phyloP scores from a whole-genome alignment of 1,140 invertebrate genomes.

The Danaus plexippus region DNA sequence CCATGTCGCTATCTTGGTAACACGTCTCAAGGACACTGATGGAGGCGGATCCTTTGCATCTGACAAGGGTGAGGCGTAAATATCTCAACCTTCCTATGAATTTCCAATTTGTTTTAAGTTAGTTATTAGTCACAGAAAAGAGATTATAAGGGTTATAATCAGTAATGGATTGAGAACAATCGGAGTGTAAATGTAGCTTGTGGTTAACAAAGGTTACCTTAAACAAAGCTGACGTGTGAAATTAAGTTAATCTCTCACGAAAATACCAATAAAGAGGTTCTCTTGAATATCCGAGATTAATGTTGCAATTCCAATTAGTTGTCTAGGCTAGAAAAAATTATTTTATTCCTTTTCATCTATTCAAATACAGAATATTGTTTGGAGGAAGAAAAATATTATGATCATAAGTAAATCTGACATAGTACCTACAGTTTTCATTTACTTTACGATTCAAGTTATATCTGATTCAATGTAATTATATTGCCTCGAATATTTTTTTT shows the following conservation, averaged over 20 bases:
- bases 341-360: no score
- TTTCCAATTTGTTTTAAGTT: conserved; percentile 16
- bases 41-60: conserved; percentile 17
- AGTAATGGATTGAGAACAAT: conserved; percentile 4
- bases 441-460: no score
- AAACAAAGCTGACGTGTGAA: conserved; percentile 45
- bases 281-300: no score
- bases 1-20: conserved; percentile 7
- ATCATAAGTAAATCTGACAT: no score
- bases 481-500: no score
- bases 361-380: no score
- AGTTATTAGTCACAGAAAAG: no score
- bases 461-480: no score
- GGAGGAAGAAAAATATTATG: no score
- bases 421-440: no score
- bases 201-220: conserved; percentile 29
- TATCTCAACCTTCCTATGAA: conserved; percentile 14
- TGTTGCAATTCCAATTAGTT: no score
- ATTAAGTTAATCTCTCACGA: conserved; percentile 45
- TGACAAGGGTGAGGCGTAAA: conserved; percentile 23
- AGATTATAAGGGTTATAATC: conserved; percentile 14
- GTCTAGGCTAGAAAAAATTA: no score
- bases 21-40: conserved; percentile 19
- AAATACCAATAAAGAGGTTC: conserved; percentile 28
- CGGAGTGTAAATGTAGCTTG: conserved; percentile 1